Base-by-base conservation (phyloP, 1,140 invertebrate species). In the Augochlora pura region DNA sequence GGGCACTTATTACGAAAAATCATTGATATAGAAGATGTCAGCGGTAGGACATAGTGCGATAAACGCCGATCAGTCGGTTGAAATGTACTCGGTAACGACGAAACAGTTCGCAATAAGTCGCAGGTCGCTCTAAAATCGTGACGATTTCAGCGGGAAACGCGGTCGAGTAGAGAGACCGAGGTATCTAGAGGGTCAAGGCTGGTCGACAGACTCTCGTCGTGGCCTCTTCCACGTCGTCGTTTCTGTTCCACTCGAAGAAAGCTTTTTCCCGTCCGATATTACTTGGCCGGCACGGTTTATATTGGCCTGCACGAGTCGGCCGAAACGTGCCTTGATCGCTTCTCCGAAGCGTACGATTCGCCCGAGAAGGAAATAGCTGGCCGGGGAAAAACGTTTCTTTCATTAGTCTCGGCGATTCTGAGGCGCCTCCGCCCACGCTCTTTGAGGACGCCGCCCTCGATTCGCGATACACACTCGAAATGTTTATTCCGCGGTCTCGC, bases 141-240 rank as follows among this genome's bases (percentile, higher is more conserved):
- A 77, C 79, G 67, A 81, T 81, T 81, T 66, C 49, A 46, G 42
- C 18, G 63, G 23, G 49, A 81, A 81, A 77, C 65, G 73, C 74
- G 79, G 79, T 81, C 79, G 79, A 81, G 79, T 77, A 68, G 66
- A 72, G 64, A 63, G 21, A 77, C 27, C 66, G 38, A 49, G 18
- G 72, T 6, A 42, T 66, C 18, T 66, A 63, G 46, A 72, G 73
- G 79, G 79, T 81, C 79, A 81, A 81, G 79, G 79, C 63, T 81
- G 64, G 64, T 68, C 74, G 65, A 49, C 65, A 76, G 74, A 76
- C 73, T 38, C 62, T 68, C 54, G 39, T 64, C 38, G 63, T 52
- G 71, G 63, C 68, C 59, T 57, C 76, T 71, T 72, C 71, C 42
- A 10, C 54, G 25, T 27, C 64, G 49, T 73, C 72, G 46, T 79